Base-by-base conservation (phyloP, 2,113 vertebrate genomes). In the Boleophthalmus pectinirostris region DNA sequence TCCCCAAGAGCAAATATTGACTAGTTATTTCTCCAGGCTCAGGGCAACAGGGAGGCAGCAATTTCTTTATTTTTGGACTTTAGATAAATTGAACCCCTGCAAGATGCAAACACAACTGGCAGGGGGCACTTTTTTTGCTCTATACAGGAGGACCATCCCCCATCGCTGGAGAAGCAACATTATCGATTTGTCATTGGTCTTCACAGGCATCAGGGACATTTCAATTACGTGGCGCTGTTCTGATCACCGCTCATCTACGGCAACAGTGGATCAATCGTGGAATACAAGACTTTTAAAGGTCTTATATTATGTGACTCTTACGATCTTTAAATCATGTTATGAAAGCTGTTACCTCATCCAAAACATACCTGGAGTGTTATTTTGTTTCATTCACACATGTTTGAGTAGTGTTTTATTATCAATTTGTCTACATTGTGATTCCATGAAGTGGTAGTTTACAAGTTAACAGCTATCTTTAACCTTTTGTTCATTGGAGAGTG, bases 1-100 rank as follows among this genome's bases (percentile, higher is more conserved):
- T 83, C 90, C 88, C 58, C 81, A 80, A 88, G 90, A 93, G 88
- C 90, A 93, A 91, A 92, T 93, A 93, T 93, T 89, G 90, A 92
- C 91, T 90, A 87, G 87, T 93, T 92, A 91, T 92, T 92, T 92
- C 89, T 91, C 89, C 68, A 23, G 87, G 90, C 89, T 90, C 85
- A 92, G 87, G 85, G 91, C 90, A 85, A 91, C 85, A 57, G 74
- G 88, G 91, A 91, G 88, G 86, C 87, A 83, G 82, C 87, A 87
- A 91, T 93, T 92, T 93, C 89, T 91, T 91, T 90, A 88, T 89
- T 92, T 92, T 85, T 81, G 82, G 84, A 82, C 83, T 80, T 75
- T 72, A 86, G 88, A 90, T 86, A 90, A 93, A 93, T 92, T 91
- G 84, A 91, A 81, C 85, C 87, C 83, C 71, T 23, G 75, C 82